These are phyloP conservation scores for Drosophila formosana DNA, from an alignment of 2,888 invertebrate genomes.

Conservation along the genomic window DNA sequence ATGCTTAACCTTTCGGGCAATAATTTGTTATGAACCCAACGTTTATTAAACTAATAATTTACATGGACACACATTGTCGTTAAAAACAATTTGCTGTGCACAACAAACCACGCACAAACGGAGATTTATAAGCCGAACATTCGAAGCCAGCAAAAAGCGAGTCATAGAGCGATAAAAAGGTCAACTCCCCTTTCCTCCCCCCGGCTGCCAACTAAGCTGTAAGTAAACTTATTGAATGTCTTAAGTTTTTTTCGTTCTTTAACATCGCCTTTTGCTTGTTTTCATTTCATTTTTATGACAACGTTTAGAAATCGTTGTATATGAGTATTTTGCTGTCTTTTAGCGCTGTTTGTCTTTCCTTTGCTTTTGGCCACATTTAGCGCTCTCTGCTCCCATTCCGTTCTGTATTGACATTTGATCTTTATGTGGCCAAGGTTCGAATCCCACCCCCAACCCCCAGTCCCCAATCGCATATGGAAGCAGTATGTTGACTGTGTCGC, in stretches of 20 bases:
- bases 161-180: slow-evolving; percentile 82
- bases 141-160: slow-evolving; percentile 21
- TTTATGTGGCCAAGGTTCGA: slow-evolving; percentile 74
- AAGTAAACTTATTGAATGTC: slow-evolving; percentile 83
- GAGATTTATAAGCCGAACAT: slow-evolving; percentile 58
- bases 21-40: slow-evolving; percentile 49
- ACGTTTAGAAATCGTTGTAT: slow-evolving; percentile 79
- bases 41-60: slow-evolving; percentile 83
- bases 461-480: slow-evolving; percentile 1
- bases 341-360: slow-evolving; percentile 67
- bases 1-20: slow-evolving; percentile 5
- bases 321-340: slow-evolving; percentile 62
- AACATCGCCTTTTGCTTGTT: slow-evolving; percentile 67
- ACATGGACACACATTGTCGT: slow-evolving; percentile 74
- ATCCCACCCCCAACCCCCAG: background rate
- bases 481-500: slow-evolving; percentile 66
- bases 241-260: slow-evolving; percentile 76
- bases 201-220: slow-evolving; percentile 30
- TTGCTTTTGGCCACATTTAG: slow-evolving; percentile 70
- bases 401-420: slow-evolving; percentile 83
- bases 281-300: slow-evolving; percentile 83
- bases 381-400: slow-evolving; percentile 16
- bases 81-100: slow-evolving; percentile 79
- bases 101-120: slow-evolving; percentile 41
- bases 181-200: slow-evolving; percentile 31